phyloP scores from a whole-genome alignment of 2,888 invertebrate genomes.

The Harpagoxenus sublaevis region DNA sequence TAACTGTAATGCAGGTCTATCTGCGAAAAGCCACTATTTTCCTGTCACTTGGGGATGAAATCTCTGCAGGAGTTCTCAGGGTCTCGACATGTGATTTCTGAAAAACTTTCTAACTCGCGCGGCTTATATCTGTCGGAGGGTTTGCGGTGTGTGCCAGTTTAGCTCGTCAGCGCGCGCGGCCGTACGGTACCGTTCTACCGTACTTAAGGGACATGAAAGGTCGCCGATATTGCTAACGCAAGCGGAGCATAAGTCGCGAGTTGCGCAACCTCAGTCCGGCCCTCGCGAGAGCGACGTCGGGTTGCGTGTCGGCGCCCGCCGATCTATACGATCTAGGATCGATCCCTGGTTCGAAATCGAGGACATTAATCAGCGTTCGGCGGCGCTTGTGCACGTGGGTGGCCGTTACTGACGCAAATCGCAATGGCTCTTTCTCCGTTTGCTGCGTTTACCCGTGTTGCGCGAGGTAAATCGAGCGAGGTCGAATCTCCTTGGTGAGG shows the following conservation, averaged over 20 bases:
- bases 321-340: slow-evolving; percentile 69
- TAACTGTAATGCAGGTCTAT: neutral
- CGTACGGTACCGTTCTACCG: slow-evolving; percentile 20
- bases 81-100: neutral
- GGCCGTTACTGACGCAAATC: slow-evolving; percentile 76
- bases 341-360: slow-evolving; percentile 71
- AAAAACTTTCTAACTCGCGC: slow-evolving; percentile 1
- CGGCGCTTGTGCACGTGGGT: slow-evolving; percentile 71
- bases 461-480: slow-evolving; percentile 73
- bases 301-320: slow-evolving; percentile 69
- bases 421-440: slow-evolving; percentile 64
- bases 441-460: slow-evolving; percentile 54
- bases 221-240: slow-evolving; percentile 50
- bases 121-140: neutral
- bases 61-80: neutral
- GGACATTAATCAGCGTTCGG: slow-evolving; percentile 74
- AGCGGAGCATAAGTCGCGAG: slow-evolving; percentile 46
- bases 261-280: slow-evolving; percentile 68
- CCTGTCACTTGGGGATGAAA: neutral
- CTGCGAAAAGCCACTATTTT: neutral
- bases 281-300: slow-evolving; percentile 65
- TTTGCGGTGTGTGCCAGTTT: neutral
- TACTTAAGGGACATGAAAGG: slow-evolving; percentile 63
- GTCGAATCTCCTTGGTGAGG: slow-evolving; percentile 67
- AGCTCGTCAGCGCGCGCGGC: neutral